Percentiles rank a stretch among this genome's conserved stretches.
phyloP scores from a whole-genome alignment of 2,797 vertebrate genomes.

The Alcedo atthis region DNA sequence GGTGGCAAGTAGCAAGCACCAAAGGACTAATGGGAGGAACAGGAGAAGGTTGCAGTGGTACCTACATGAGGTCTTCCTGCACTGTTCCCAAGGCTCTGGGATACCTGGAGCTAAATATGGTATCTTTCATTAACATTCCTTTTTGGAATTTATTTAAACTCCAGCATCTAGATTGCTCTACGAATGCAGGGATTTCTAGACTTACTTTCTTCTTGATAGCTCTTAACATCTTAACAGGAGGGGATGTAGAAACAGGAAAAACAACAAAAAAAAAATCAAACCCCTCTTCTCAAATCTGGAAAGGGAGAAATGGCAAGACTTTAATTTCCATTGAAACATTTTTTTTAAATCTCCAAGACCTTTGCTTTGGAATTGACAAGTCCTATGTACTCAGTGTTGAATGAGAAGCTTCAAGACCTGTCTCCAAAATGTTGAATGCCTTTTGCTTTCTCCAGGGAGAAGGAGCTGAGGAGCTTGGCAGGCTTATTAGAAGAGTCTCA shows the following conservation, averaged over 20 bases:
- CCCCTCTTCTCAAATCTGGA: neutral
- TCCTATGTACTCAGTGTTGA: neutral
- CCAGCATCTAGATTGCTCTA: neutral
- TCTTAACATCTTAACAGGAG: neutral
- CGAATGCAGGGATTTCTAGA: neutral
- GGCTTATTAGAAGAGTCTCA: neutral
- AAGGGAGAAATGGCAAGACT: neutral
- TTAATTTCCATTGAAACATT: neutral
- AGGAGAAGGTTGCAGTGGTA: neutral
- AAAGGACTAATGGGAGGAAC: neutral
- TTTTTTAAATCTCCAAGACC: neutral
- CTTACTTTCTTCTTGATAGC: neutral
- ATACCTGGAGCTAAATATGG: neutral
- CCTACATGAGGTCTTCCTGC: neutral
- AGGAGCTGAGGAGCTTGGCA: constrained; percentile 9
- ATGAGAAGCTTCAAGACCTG: neutral
- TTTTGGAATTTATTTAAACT: neutral
- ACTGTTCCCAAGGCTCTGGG: neutral
- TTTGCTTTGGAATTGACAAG: neutral
- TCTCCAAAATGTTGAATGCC: neutral
- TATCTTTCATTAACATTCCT: neutral
- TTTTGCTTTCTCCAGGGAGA: neutral
- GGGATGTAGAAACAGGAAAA: neutral
- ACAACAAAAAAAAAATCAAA: neutral
- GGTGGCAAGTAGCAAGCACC: neutral